Evolutionary conservation across 2,113 vertebrate genomes (phyloP).

Genomic region (Chinchilla lanigera): DNA sequence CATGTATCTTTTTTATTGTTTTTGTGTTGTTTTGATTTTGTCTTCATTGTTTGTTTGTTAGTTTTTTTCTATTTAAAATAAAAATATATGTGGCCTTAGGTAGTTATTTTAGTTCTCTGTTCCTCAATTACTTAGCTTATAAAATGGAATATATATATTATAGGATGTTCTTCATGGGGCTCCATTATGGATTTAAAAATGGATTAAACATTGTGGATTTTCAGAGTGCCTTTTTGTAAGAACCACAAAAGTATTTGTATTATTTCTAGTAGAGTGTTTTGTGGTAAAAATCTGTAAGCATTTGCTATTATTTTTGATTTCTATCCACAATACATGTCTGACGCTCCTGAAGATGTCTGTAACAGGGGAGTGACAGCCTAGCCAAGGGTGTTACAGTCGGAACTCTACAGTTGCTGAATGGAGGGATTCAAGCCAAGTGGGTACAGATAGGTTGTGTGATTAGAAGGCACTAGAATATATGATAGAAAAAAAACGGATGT

Average conservation of each 20-base stretch:
- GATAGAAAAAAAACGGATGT: not conserved
- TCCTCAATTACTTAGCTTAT: not conserved
- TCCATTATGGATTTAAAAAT: not conserved
- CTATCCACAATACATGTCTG: not conserved
- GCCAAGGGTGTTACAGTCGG: not conserved
- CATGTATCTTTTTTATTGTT: too few relatives aligned
- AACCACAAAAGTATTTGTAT: not conserved
- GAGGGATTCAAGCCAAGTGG: not conserved
- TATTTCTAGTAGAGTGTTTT: not conserved
- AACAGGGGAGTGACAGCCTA: not conserved
- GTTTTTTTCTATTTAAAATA: too few relatives aligned
- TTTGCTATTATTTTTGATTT: conserved; percentile 47
- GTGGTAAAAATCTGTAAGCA: not conserved
- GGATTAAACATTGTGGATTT: not conserved
- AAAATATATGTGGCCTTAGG: not conserved
- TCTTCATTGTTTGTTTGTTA: too few relatives aligned
- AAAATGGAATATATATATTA: not conserved
- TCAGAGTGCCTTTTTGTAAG: not conserved
- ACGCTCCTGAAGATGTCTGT: not conserved
- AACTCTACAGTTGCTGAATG: not conserved
- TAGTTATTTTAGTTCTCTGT: not conserved
- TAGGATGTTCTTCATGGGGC: not conserved
- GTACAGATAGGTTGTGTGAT: not conserved
- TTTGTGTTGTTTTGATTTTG: too few relatives aligned
- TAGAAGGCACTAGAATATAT: not conserved